Evolutionary conservation across 2,888 invertebrate species (phyloP).

Genomic region (Pasiphila rectangulata): DNA sequence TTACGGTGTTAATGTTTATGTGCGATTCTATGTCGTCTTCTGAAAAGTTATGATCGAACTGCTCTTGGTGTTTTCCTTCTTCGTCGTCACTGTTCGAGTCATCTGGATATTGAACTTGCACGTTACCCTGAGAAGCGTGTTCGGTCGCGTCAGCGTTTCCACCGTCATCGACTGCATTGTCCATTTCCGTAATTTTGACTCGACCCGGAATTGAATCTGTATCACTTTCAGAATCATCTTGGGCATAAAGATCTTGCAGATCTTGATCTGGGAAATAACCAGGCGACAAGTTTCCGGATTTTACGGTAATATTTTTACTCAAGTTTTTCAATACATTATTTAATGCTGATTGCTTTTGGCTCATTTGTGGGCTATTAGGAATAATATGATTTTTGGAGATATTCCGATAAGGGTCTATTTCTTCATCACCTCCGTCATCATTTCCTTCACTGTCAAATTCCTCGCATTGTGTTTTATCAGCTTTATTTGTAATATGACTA

Average conservation of each 20-base stretch:
- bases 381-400: constrained; percentile 9
- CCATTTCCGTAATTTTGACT: constrained; percentile 61
- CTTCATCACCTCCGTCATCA: constrained; percentile 25
- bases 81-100: constrained; percentile 50
- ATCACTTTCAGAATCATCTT: constrained; percentile 41
- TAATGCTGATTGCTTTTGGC: constrained; percentile 40
- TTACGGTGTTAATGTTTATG: constrained; percentile 41
- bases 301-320: constrained; percentile 62
- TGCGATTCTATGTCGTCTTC: constrained; percentile 48
- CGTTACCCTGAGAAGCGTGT: constrained; percentile 34
- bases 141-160: constrained; percentile 31
- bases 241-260: constrained; percentile 34
- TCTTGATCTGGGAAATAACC: constrained; percentile 36
- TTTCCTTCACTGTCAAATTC: constrained; percentile 33
- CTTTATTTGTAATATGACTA: constrained; percentile 28
- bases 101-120: constrained; percentile 53
- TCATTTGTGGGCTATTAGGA: constrained; percentile 24
- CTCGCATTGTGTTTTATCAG: constrained; percentile 22
- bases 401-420: not conserved
- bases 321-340: constrained; percentile 59
- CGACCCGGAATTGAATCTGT: constrained; percentile 45
- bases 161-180: constrained; percentile 45
- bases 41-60: constrained; percentile 23
- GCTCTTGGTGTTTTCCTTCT: constrained; percentile 41
- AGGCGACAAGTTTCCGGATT: constrained; percentile 54